Percentiles rank a stretch among this genome's conserved stretches.
Conservation (phyloP, 1,140 invertebrate genomes). For the Drosophila insularis region DNA sequence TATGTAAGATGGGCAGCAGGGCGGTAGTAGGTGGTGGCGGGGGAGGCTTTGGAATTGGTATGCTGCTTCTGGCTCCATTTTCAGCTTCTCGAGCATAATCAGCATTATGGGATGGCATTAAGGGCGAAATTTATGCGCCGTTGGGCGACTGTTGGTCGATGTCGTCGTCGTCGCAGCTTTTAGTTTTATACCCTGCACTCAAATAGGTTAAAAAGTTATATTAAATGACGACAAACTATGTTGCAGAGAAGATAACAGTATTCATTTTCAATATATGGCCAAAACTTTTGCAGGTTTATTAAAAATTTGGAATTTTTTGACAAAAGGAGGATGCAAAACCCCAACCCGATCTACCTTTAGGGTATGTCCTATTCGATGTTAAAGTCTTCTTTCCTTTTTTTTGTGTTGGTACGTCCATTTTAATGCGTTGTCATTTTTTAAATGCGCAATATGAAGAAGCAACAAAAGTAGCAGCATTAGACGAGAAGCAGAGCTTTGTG, state of each 20-base stretch:
- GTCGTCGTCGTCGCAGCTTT: slow-evolving; percentile 11
- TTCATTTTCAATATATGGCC: too few species aligned
- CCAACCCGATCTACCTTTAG: neutral
- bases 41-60: neutral
- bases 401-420: slow-evolving; percentile 32
- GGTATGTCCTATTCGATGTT: neutral
- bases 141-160: slow-evolving; percentile 19
- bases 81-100: slow-evolving; percentile 50
- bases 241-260: neutral
- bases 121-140: slow-evolving; percentile 64
- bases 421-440: slow-evolving; percentile 60
- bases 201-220: neutral
- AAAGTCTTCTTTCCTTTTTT: neutral
- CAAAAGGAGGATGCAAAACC: too few species aligned
- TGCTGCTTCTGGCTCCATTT: slow-evolving; percentile 4
- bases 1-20: neutral
- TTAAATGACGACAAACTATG: neutral
- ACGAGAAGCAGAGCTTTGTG: neutral
- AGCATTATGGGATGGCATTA: slow-evolving; percentile 70
- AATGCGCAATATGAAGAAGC: slow-evolving; percentile 38
- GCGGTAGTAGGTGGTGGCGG: neutral
- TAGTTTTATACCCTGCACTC: slow-evolving; percentile 9
- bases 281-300: too few species aligned
- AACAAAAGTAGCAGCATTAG: slow-evolving; percentile 10
- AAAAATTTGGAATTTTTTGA: too few species aligned